phyloP scores from a whole-genome alignment of 2,797 vertebrate genomes.

The Loriculus beryllinus region DNA sequence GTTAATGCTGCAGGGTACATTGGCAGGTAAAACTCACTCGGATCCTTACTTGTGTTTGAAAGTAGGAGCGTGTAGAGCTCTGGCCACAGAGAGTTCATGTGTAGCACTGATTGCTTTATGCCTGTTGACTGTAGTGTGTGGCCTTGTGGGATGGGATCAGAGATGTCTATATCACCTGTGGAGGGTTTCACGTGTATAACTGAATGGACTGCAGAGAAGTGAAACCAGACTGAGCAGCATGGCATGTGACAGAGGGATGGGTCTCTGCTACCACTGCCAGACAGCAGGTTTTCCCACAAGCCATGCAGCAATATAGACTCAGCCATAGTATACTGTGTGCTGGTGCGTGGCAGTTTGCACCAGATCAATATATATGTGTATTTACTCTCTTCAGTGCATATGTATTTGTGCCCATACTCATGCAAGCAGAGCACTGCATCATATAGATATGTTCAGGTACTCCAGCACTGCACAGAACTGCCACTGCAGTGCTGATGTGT shows the following conservation, averaged over 20 bases:
- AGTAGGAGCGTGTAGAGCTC: not conserved
- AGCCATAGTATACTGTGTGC: fast-evolving
- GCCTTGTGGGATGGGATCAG: fast-evolving
- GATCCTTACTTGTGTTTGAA: not conserved
- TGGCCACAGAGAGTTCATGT: fast-evolving
- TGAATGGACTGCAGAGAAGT: not conserved
- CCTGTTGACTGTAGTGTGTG: not conserved
- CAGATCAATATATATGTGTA: too few species aligned
- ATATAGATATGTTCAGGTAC: fast-evolving
- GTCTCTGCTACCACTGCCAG: not conserved
- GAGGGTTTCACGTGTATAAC: fast-evolving
- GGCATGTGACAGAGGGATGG: fast-evolving
- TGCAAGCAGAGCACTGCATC: not conserved
- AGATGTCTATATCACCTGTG: fast-evolving
- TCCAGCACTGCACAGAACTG: fast-evolving
- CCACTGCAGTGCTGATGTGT: fast-evolving
- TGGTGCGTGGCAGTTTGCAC: not conserved
- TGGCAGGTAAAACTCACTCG: not conserved
- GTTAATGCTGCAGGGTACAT: fast-evolving
- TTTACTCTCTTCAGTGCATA: fast-evolving
- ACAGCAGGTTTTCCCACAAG: not conserved
- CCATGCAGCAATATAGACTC: not conserved
- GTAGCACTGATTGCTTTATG: not conserved
- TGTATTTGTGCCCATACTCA: fast-evolving
- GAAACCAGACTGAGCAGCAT: not conserved